Percentiles rank a stretch among this genome's conserved stretches.
Evolutionary conservation across 2,113 vertebrate species (phyloP).

Genomic region (Sinocyclocheilus grahami): DNA sequence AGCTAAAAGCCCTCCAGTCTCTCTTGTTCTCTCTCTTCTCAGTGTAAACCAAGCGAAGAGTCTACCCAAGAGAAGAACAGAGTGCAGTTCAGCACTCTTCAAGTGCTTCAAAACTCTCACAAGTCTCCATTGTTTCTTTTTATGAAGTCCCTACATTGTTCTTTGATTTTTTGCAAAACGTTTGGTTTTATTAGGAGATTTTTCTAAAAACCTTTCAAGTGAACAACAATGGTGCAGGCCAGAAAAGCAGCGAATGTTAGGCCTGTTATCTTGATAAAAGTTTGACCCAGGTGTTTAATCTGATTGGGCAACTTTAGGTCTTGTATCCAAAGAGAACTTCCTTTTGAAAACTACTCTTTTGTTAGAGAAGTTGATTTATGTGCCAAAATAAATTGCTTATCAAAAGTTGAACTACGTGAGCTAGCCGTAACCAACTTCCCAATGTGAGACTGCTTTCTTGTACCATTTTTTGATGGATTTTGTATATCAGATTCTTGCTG

Average conservation of each 20-base stretch:
- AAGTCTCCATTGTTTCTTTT: not conserved
- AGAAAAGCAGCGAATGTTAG: not conserved
- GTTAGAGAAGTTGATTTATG: not conserved
- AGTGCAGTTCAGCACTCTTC: not conserved
- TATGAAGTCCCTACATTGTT: not conserved
- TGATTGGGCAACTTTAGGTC: not conserved
- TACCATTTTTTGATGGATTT: slow-evolving; percentile 47
- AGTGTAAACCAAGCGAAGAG: slow-evolving; percentile 13
- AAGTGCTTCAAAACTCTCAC: not conserved
- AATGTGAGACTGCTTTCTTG: not conserved
- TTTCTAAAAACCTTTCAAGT: not conserved
- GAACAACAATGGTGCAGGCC: not conserved
- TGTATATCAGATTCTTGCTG: slow-evolving; percentile 45
- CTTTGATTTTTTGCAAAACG: not conserved
- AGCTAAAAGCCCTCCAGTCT: slow-evolving; percentile 39
- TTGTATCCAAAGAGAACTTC: not conserved
- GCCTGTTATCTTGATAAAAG: not conserved
- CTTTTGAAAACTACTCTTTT: not conserved
- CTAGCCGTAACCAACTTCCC: not conserved
- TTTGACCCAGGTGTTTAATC: not conserved
- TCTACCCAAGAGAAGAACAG: slow-evolving; percentile 13
- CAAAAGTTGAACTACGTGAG: not conserved
- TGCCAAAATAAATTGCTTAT: not conserved
- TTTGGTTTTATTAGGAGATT: not conserved
- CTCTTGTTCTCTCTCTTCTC: not conserved